Evolutionary conservation across 2,888 invertebrate genomes (phyloP).

Genomic region (Drosophila austrosaltans): DNA sequence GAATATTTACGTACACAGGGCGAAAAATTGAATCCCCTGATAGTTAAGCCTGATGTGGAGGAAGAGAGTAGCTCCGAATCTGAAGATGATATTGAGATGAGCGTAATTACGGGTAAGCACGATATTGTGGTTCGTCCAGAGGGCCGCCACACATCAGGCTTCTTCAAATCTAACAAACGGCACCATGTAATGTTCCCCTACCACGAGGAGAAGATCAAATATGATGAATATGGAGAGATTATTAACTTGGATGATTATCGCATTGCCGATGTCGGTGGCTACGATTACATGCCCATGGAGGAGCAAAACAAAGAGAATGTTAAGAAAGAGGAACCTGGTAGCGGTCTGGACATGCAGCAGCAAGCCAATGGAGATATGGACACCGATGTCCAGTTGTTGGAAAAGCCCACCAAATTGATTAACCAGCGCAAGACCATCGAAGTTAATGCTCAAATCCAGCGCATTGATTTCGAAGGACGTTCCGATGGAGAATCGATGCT

Average conservation of each 20-base stretch:
- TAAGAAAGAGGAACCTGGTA: constrained; percentile 73
- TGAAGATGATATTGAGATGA: constrained; percentile 93
- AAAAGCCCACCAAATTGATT: constrained; percentile 96
- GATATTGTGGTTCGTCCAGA: constrained; percentile 93
- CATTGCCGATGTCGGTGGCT: constrained; percentile 87
- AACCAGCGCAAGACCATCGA: constrained; percentile 89
- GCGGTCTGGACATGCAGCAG: constrained; percentile 34
- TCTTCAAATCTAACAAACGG: constrained; percentile 94
- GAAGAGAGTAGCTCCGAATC: constrained; percentile 90
- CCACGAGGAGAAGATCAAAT: constrained; percentile 94
- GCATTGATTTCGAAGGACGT: constrained; percentile 98
- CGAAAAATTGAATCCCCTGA: constrained; percentile 83
- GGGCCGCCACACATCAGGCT: constrained; percentile 88
- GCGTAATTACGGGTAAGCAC: constrained; percentile 92
- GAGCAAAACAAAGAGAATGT: constrained; percentile 82
- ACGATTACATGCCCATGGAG: constrained; percentile 75
- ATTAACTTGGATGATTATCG: constrained; percentile 96
- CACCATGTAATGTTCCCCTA: constrained; percentile 98
- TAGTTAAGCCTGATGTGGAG: constrained; percentile 85
- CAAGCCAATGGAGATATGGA: constrained; percentile 61
- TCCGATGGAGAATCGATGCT: constrained; percentile 93
- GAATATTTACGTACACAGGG: constrained; percentile 89
- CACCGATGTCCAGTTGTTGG: constrained; percentile 84
- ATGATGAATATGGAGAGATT: constrained; percentile 98
- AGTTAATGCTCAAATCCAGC: constrained; percentile 93